These are phyloP conservation scores for Orientallactaga bullata DNA, from an alignment of 2,113 vertebrate genomes.

Conservation along the genomic window DNA sequence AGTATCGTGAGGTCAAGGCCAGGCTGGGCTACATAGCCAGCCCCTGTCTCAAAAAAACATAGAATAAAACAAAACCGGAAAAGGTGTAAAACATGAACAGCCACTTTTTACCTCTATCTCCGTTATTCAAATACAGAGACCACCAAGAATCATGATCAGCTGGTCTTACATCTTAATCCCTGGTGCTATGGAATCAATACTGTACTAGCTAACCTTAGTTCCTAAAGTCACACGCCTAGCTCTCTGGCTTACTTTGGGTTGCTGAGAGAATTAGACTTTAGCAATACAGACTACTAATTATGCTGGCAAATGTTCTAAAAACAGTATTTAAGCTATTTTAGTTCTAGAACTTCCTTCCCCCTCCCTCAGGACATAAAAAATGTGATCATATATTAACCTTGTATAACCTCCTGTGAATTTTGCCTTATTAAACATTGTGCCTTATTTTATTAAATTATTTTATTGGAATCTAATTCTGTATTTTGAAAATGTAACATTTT, in stretches of 20 bases:
- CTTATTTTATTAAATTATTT: too few species aligned
- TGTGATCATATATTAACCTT: too few species aligned
- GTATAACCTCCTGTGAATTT: too few species aligned
- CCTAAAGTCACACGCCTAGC: constrained; percentile 22
- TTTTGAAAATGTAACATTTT: too few species aligned
- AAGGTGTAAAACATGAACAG: constrained; percentile 15
- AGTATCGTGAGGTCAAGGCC: not conserved
- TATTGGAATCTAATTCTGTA: too few species aligned
- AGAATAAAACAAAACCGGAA: not conserved
- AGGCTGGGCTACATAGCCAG: not conserved
- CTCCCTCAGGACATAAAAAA: too few species aligned
- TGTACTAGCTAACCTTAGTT: not conserved
- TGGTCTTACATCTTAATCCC: not conserved
- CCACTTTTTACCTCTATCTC: not conserved
- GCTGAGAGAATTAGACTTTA: not conserved
- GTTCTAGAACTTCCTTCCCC: too few species aligned
- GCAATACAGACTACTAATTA: constrained; percentile 36
- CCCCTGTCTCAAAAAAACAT: not conserved
- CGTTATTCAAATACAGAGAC: constrained; percentile 9
- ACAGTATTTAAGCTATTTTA: too few species aligned
- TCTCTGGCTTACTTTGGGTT: not conserved
- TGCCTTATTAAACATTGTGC: too few species aligned
- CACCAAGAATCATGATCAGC: not conserved
- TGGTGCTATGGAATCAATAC: constrained; percentile 7
- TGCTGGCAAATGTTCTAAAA: too few species aligned